Evolutionary conservation across 2,888 invertebrate species (phyloP), one percentile per base, ranked within the genome.

Genomic region (Axea sp.): DNA sequence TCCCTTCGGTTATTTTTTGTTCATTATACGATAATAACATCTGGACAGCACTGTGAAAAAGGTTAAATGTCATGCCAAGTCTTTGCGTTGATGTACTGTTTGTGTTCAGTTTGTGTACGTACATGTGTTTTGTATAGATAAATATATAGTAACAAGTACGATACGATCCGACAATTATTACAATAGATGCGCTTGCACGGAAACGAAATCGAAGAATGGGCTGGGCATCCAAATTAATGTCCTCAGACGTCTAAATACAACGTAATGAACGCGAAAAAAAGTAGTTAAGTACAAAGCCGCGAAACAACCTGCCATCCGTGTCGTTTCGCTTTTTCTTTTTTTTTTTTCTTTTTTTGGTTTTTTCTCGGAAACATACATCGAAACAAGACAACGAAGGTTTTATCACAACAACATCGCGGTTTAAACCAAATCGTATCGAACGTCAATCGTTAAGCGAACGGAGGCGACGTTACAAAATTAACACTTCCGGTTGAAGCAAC

Each of bases 1-100:
- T 26, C 26, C 51, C 30, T 60, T 53, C 8, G 33, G 30, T 62
- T 47, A 62, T 14, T 57, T 64, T 62, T 60, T 47, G 37, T 51
- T 59, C 35, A 28, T 17, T 43, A 35, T 49, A 68, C 67, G 24
- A 59, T 74, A 64, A 57, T 59, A 73, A 73, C 73, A 55, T 73
- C 60, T 73, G 73, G 73, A 73, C 73, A 73, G 62, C 73, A 57
- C 53, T 73, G 49, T 33, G 57, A 45, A 73, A 73, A 68, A 62
- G 55, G 28, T 68, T 49, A 33, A 47, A 49, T 35, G 49, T 51
- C 9, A 51, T 9, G 35, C 22, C 51, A 53, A 71, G 69, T 62
- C 62, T 71, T 62, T 55, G 24, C 47, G 55, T 68, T 65, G 19
- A 49, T 69, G 60, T 62, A 55, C 49, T 51, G 55, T 74, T 65